Evolutionary conservation across 1,140 invertebrate genomes (phyloP), one percentile per base, ranked within the genome.

Genomic region (Globodera rostochiensis): DNA sequence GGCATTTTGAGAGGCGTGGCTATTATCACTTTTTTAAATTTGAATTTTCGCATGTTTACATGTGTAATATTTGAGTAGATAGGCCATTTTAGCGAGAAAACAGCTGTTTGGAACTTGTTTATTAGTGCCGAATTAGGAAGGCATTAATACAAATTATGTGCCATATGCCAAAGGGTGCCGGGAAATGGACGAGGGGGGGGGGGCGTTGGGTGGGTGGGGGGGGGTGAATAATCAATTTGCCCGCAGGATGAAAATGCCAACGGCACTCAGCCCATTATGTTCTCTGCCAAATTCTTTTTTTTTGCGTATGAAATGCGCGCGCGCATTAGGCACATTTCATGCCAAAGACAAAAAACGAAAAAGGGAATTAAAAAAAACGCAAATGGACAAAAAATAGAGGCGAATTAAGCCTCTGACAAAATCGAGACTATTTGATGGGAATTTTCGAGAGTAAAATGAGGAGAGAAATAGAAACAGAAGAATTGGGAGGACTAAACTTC

Each of bases 21-120:
- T 0, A 36, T 7, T 25, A 6, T 6, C n/a, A 75, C 11, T 75
- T 57, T 11, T 47, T 15, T 9, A 15, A 19, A 11, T 60, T 80
- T 74, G 6, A 19, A 13, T 67, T 45, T 11, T 36, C n/a, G n/a
- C 3, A n/a, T 79, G 6, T 73, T 84, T 85, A 89, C 88, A 90
- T 36, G 88, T 89, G 74, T 89, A 89, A 84, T 89, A 89, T 84
- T 89, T 89, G 7, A 89, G 81, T 19, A 89, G 79, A 74, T 84
- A 89, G n/a, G 88, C 88, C 88, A 89, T 89, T 80, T 53, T 47
- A 45, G 69, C 69, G 21, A 71, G 69, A 36, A 71, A 6, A 45
- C 13, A 64, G 19, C 57, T 19, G 57, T 15, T 64, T 15, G 19
- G 57, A 19, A 64, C 6, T 64, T 64, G 13, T 64, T 64, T 64